phyloP scores from a whole-genome alignment of 2,888 invertebrate species.

The Drosophila aldrichi region DNA sequence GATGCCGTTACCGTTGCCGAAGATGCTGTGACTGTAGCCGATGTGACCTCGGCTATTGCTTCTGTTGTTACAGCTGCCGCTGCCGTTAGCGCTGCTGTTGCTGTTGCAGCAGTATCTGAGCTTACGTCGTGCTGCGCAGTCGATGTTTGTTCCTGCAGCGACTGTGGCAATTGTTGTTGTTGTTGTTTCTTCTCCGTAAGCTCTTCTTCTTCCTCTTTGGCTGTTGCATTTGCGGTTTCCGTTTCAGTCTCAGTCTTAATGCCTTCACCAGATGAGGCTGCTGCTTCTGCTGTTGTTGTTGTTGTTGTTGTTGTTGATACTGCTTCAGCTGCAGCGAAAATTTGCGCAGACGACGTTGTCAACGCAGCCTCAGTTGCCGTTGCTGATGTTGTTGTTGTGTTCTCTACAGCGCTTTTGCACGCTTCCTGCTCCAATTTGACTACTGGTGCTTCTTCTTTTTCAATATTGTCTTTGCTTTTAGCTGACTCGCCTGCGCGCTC shows the following conservation, averaged over 20 bases:
- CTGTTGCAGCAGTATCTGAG: conserved; percentile 5
- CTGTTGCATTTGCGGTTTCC: conserved; percentile 33
- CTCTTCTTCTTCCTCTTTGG: conserved; percentile 33
- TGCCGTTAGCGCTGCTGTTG: conserved; percentile 1
- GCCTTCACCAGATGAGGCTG: conserved; percentile 16
- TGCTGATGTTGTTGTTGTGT: conserved; percentile 30
- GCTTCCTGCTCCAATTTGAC: conserved; percentile 58
- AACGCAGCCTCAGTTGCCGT: conserved; percentile 15
- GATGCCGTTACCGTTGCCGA: conserved; percentile 33
- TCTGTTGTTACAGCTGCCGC: conserved; percentile 10
- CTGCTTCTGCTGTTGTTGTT: conserved; percentile 17
- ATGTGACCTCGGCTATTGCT: conserved; percentile 29
- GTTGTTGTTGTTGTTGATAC: conserved; percentile 12
- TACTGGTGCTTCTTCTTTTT: conserved; percentile 20
- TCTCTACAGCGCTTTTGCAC: conserved; percentile 29
- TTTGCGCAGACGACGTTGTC: conserved; percentile 18
- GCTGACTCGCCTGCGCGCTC: conserved; percentile 35
- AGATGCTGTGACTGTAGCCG: conserved; percentile 26
- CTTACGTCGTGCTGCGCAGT: conserved; percentile 21
- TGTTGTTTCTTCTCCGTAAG: conserved; percentile 19
- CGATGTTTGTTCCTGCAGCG: conserved; percentile 13
- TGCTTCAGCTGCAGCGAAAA: conserved; percentile 22
- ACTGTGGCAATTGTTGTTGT: not conserved
- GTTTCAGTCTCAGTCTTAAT: conserved; percentile 50
- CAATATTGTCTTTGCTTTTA: conserved; percentile 23